phyloP scores from a whole-genome alignment of 1,140 invertebrate genomes.

The Physella acuta region DNA sequence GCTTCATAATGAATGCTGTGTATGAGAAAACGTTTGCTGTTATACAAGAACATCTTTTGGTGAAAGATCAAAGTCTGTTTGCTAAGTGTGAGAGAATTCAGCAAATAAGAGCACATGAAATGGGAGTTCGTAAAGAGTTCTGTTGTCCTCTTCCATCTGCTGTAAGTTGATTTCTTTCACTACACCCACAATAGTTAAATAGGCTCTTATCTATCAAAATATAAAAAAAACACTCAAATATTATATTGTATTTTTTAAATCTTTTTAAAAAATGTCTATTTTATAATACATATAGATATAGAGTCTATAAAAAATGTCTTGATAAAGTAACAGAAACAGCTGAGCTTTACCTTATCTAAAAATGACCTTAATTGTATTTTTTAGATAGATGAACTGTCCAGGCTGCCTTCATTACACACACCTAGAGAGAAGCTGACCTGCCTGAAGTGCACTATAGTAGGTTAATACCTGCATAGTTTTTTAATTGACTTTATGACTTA shows the following conservation, averaged over 20 bases:
- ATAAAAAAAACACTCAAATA: too few relatives aligned
- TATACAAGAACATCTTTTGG: conserved; percentile 34
- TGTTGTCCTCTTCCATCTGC: conserved; percentile 43
- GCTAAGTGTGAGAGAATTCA: conserved; percentile 38
- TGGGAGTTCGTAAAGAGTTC: conserved; percentile 40
- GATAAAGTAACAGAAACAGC: too few relatives aligned
- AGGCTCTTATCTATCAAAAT: too few relatives aligned
- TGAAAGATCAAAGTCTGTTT: conserved; percentile 35
- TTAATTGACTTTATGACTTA: too few relatives aligned
- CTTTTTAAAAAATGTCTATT: too few relatives aligned
- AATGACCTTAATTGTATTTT: conserved; percentile 12
- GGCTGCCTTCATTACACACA: conserved; percentile 39
- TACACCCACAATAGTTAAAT: too few relatives aligned
- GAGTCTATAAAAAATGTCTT: too few relatives aligned
- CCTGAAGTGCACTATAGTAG: conserved; percentile 46
- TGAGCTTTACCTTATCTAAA: too few relatives aligned
- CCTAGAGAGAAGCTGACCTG: conserved; percentile 47
- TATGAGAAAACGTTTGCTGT: conserved; percentile 45
- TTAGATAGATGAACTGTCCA: conserved; percentile 45
- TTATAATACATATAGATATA: too few relatives aligned
- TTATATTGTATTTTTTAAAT: too few relatives aligned
- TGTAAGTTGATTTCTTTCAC: too few relatives aligned
- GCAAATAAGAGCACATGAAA: conserved; percentile 35
- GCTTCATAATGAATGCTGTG: conserved; percentile 44
- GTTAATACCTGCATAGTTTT: too few relatives aligned